Evolutionary conservation across 2,797 vertebrate genomes (phyloP), one percentile per base, ranked within the genome.

Genomic region (Coreius guichenoti): DNA sequence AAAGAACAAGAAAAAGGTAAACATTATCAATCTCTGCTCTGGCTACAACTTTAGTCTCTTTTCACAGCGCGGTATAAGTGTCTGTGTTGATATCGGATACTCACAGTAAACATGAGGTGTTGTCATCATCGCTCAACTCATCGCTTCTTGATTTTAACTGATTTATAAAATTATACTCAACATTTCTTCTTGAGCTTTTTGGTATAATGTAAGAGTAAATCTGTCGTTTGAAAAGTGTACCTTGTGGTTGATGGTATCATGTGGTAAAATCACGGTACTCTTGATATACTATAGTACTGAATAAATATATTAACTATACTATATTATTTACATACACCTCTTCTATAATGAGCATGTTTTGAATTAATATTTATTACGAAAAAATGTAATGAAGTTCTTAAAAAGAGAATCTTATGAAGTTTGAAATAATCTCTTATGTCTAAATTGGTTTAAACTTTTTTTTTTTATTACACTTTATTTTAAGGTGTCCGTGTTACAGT

Each of bases 1-100:
- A 87, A 93, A 92, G 61, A 91, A 92, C 81, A 93, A 93, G 84
- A 92, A 94, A 85, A 93, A 92, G 92, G 94, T 94, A 89, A 87
- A 1, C 56, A 26, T 5, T 0, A 9, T 13, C 2, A 31, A n/a
- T 0, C 17, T 9, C 19, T 0, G 5, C 51, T 58, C 63, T 33
- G 39, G 17, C 12, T 54, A 19, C 1, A 36, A 0, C 47, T 1
- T 16, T 23, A 29, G 3, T 0, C 17, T 0, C 3, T 0, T 39
- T 3, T 2, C 61, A 12, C 0, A 5, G 1, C 21, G 11, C 14
- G 21, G 5, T 6, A 6, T 14, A 8, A 17, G 56, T 19, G 33
- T 21, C 5, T 36, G 54, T 76, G 45, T 31, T 51, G 14, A 36
- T 21, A 23, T 36, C 19, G 31, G 49, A 36, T 21, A 13, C 8